These are phyloP conservation scores for Drosophila pectinifera DNA, from an alignment of 1,140 invertebrate genomes.

Conservation along the genomic window DNA sequence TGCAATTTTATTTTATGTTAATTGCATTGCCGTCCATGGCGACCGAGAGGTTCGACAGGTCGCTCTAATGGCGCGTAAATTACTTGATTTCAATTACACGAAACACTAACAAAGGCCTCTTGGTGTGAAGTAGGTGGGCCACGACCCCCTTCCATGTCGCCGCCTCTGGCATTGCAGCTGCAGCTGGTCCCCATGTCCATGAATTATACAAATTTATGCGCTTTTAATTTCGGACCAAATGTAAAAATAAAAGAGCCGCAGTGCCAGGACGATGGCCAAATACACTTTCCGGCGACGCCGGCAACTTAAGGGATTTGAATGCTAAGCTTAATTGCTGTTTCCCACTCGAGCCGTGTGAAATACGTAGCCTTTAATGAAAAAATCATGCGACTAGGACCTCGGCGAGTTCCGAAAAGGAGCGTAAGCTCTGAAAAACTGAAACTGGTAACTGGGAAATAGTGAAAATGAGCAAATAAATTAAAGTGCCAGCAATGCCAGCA, in stretches of 20 bases:
- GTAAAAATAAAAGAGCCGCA: slow-evolving; percentile 43
- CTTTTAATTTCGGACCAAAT: slow-evolving; percentile 71
- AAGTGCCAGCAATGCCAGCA: slow-evolving; percentile 54
- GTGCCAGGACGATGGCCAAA: slow-evolving; percentile 2
- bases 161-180: slow-evolving; percentile 13
- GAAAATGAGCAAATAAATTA: slow-evolving; percentile 84
- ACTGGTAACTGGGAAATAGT: slow-evolving; percentile 63
- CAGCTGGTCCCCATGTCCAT: slow-evolving; percentile 58
- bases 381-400: slow-evolving; percentile 21
- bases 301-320: slow-evolving; percentile 1
- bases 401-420: slow-evolving; percentile 12
- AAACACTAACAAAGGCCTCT: slow-evolving; percentile 18
- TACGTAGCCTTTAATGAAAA: slow-evolving; percentile 19
- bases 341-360: slow-evolving; percentile 13
- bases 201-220: slow-evolving; percentile 74
- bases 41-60: slow-evolving; percentile 39
- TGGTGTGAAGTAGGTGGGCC: slow-evolving; percentile 1
- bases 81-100: slow-evolving; percentile 72
- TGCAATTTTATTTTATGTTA: slow-evolving; percentile 70
- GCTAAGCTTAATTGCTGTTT: slow-evolving; percentile 19
- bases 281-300: background rate
- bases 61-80: slow-evolving; percentile 75
- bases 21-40: slow-evolving; percentile 45
- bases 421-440: slow-evolving; percentile 1
- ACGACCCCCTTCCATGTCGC: no score